Base-by-base conservation (phyloP, 2,797 vertebrate genomes). In the Halcyon leucocephala region DNA sequence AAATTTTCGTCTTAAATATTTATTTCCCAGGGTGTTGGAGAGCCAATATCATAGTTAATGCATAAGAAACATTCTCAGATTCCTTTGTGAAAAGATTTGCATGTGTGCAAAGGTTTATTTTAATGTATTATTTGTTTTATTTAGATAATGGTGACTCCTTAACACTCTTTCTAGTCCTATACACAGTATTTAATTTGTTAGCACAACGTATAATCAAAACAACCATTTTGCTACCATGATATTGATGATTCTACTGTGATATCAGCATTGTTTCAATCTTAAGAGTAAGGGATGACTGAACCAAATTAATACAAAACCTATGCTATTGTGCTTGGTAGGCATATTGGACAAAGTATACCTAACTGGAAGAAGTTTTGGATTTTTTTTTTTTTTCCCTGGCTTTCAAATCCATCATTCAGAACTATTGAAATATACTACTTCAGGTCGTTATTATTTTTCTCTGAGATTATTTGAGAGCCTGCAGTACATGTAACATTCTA, bases 331-430 rank as follows among this genome's bases (percentile, higher is more conserved):
- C 31, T 86, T 72, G 35, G 46, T 82, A 60, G 49, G 28, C 42
- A 60, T 70, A 49, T 33, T 62, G 85, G 46, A 58, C 65, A 69
- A 78, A 77, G 39, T 74, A 39, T 48, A 66, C 44, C n/a, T 83
- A 71, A 86, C 11, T 51, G 19, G 58, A 52, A 88, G 28, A 12
- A 55, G 35, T 49, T 80, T 51, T 19, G 31, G 52, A 31, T 12
- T 17, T 84, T 25, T 26, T 78, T 73, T 89, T 73, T 89, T 70
- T 91, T 90, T n/a, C n/a, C 57, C 61, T 91, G 26, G 9, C 46
- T 95, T 86, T 83, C 57, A 78, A 74, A 57, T 78, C 46, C n/a
- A 39, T 85, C 89, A 41, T 84, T 94, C 39, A 46, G 44, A 91
- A 66, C 72, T 72, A 81, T 67, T 92, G 65, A 74, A 93, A 87